Percentiles rank a stretch among this genome's conserved stretches.
phyloP scores from a whole-genome alignment of 2,888 invertebrate species.

The Fragum sueziense region DNA sequence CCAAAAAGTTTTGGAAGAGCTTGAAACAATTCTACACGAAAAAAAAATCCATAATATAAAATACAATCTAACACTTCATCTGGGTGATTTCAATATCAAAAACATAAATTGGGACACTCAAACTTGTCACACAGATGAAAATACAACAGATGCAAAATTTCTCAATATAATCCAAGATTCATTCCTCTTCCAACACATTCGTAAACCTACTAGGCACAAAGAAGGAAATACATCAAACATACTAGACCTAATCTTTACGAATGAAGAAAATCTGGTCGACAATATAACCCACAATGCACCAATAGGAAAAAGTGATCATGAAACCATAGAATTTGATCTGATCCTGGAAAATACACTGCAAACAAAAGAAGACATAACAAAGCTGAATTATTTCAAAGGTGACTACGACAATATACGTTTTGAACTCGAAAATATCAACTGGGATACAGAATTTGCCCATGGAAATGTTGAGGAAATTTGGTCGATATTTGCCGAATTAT shows the following conservation, averaged over 20 bases:
- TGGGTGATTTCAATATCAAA: neutral
- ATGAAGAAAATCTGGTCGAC: neutral
- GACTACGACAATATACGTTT: neutral
- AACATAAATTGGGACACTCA: neutral
- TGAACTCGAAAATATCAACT: neutral
- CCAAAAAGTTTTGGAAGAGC: neutral
- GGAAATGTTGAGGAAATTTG: neutral
- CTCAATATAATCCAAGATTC: neutral
- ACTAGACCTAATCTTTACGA: neutral
- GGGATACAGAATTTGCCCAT: neutral
- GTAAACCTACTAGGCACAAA: neutral
- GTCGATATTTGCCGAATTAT: neutral
- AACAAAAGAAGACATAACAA: neutral
- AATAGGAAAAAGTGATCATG: neutral
- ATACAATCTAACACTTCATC: neutral
- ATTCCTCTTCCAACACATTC: neutral
- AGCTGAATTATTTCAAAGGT: neutral
- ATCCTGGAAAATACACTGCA: neutral
- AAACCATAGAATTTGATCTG: neutral
- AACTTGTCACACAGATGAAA: neutral
- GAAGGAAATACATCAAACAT: slow-evolving; percentile 2
- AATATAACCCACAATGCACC: neutral
- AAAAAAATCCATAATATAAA: neutral
- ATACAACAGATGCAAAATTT: neutral
- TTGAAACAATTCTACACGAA: neutral